Conservation (phyloP, 92 coral and sea anemone genomes). For the Zoanthus sociatus region DNA sequence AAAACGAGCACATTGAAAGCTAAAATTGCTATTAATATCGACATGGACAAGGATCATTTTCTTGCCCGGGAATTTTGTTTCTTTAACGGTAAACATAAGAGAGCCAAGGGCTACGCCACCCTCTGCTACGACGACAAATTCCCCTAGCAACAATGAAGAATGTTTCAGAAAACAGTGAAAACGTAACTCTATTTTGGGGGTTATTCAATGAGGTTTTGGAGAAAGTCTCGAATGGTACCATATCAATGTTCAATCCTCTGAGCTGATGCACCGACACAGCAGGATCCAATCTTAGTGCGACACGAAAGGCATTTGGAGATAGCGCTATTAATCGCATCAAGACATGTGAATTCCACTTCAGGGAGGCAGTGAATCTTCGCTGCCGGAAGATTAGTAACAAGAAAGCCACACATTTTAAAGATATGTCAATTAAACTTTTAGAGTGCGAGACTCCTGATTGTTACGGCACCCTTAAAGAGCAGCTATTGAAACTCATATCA, state of each 20-base stretch:
- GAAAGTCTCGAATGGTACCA: constrained; percentile 31
- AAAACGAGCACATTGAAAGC: constrained; percentile 39
- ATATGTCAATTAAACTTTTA: neutral
- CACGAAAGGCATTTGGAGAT: neutral
- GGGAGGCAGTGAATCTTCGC: neutral
- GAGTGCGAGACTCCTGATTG: neutral
- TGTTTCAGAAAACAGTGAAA: constrained; percentile 34
- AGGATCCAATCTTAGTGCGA: neutral
- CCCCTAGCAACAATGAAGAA: constrained; percentile 51
- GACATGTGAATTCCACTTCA: constrained; percentile 3
- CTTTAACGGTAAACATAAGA: constrained; percentile 48
- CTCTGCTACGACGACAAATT: constrained; percentile 36
- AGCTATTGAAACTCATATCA: neutral
- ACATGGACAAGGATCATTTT: constrained; percentile 42
- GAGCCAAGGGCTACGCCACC: constrained; percentile 18
- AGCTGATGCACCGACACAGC: constrained; percentile 54
- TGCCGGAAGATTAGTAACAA: neutral
- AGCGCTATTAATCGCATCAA: neutral
- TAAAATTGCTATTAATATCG: constrained; percentile 34
- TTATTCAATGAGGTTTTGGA: constrained; percentile 46
- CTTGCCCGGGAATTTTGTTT: constrained; percentile 51
- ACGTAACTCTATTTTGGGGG: constrained; percentile 48
- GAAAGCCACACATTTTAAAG: neutral
- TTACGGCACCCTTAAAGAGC: constrained; percentile 1
- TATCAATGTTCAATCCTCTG: constrained; percentile 14